A percentile compares a stretch with the other conserved stretches of the same genome.
Evolutionary conservation across 2,888 invertebrate species (phyloP).

Genomic region (Entomobrya proxima): DNA sequence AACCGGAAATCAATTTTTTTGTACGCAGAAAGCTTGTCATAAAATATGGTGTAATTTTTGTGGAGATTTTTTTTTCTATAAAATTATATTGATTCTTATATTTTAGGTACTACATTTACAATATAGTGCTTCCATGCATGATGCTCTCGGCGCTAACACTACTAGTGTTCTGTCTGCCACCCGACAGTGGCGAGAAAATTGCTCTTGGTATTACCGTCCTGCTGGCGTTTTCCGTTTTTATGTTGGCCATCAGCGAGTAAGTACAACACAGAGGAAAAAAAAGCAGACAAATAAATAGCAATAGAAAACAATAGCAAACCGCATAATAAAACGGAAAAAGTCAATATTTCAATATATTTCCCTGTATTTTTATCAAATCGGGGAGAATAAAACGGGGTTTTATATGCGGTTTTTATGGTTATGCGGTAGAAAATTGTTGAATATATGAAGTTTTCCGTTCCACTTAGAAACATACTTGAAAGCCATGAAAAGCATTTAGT

Average conservation of each 20-base stretch:
- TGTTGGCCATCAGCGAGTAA: slow-evolving; percentile 81
- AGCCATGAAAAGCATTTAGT: no score
- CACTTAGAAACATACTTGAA: no score
- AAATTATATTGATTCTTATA: slow-evolving; percentile 3
- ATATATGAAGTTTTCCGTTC: no score
- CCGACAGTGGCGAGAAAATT: slow-evolving; percentile 80
- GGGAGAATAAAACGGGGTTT: no score
- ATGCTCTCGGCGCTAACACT: slow-evolving; percentile 80
- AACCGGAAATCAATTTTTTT: no score
- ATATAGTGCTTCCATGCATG: slow-evolving; percentile 81
- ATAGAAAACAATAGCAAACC: neutral
- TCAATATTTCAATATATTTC: slow-evolving; percentile 18
- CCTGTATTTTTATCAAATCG: neutral
- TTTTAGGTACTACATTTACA: slow-evolving; percentile 78
- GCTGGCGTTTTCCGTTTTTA: slow-evolving; percentile 81
- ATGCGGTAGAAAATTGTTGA: no score
- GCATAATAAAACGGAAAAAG: neutral
- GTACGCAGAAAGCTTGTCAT: no score
- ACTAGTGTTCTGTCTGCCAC: slow-evolving; percentile 80
- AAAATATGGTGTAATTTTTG: no score
- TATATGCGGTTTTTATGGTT: no score
- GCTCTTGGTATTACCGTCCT: slow-evolving; percentile 80
- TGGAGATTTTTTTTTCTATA: slow-evolving; percentile 73
- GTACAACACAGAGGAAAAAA: slow-evolving; percentile 69
- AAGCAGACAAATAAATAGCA: neutral